phyloP scores from a whole-genome alignment of 2,797 vertebrate species.

The Carduelis carduelis region DNA sequence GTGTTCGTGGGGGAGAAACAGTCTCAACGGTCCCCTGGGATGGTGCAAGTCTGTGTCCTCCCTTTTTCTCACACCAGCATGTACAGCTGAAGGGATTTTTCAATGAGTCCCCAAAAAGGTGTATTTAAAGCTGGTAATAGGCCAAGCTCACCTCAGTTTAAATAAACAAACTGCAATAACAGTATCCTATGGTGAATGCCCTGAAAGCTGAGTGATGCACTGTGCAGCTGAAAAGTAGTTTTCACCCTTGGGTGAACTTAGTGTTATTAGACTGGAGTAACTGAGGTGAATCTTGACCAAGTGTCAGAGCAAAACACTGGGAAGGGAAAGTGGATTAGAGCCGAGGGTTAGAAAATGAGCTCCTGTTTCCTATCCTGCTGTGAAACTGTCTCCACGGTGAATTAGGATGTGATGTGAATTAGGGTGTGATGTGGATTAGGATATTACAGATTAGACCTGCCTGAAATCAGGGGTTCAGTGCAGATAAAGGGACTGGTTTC shows the following conservation, averaged over 20 bases:
- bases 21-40: not conserved
- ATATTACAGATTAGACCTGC: not conserved
- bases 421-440: not conserved
- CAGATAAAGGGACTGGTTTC: not conserved
- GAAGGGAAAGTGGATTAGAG: not conserved
- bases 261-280: not conserved
- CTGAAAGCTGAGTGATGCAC: not conserved
- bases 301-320: not conserved
- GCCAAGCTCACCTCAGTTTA: slow-evolving; percentile 1
- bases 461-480: not conserved
- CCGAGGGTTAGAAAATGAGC: not conserved
- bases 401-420: not conserved
- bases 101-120: not conserved
- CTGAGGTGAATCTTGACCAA: not conserved
- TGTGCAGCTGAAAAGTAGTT: not conserved
- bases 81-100: not conserved
- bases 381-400: not conserved
- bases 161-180: slow-evolving; percentile 8
- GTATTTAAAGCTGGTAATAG: not conserved
- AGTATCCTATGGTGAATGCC: not conserved
- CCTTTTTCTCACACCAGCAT: slow-evolving; percentile 24
- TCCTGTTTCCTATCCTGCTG: not conserved
- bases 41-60: slow-evolving; percentile 10
- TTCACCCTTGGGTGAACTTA: not conserved
- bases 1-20: slow-evolving; percentile 26